Evolutionary conservation across 1,140 invertebrate species (phyloP), one percentile per base, ranked within the genome.

Genomic region (Drosophila rufa): DNA sequence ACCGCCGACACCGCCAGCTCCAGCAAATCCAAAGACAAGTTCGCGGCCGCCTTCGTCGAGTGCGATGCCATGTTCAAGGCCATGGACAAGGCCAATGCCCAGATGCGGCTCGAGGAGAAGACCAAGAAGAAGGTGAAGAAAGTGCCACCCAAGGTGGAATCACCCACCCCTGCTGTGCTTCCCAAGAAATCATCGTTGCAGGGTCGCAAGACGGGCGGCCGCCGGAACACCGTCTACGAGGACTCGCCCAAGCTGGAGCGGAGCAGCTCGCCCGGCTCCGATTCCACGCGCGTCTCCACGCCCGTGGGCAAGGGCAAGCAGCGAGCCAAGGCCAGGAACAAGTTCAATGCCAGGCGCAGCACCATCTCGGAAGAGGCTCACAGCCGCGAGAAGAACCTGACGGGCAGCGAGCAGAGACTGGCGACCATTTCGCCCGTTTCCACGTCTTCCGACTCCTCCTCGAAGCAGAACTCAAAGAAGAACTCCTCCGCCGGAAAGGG

Each of bases 51-150:
- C 2, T 66, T 89, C 6, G 50, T 84, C 1, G 84, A 84, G 30
- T 84, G 78, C 45, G 85, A 89, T 70, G 85, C 78, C 15, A 56
- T 90, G 43, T 84, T 90, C 14, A 90, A 85, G 59, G 75, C 74
- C 1, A 45, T 85, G 75, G 86, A 91, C 11, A 73, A 51, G 27
- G 86, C 78, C 1, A 62, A 69, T 9, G 67, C 71, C 12, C 61
- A 80, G 50, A 22, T 58, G 22, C 45, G 78, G 15, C 36, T 67
- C 4, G 75, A 78, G n/a, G 76, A 80, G 2, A 70, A 85, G 50
- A 47, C 22, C 27, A 79, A 85, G 12, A 84, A 78, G 43, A 74
- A 79, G 22, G 15, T 69, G 0, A 80, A 84, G 51, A 80, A 85
- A 17, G 40, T 43, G 6, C 25, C 36, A 33, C 48, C 5, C 9